These are phyloP conservation scores for Saturnia pavonia DNA, from an alignment of 2,888 invertebrate genomes.

Conservation along the genomic window DNA sequence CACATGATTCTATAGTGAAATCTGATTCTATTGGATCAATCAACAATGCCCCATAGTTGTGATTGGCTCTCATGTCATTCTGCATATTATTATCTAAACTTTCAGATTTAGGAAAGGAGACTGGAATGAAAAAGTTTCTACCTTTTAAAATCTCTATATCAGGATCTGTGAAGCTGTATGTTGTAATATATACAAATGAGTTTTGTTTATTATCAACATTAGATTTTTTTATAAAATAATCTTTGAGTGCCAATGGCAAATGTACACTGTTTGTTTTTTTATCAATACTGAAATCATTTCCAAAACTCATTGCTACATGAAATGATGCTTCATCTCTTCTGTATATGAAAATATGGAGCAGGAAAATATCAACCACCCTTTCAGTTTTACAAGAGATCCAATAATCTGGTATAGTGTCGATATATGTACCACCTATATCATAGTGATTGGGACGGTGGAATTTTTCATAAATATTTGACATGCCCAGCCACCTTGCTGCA, in stretches of 20 bases:
- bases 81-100: conserved; percentile 37
- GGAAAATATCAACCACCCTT: conserved; percentile 51
- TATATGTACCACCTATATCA: conserved; percentile 69
- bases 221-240: conserved; percentile 43
- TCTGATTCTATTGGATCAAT: conserved; percentile 63
- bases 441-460: conserved; percentile 63
- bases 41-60: conserved; percentile 59
- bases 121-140: conserved; percentile 55
- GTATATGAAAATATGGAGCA: conserved; percentile 64
- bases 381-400: conserved; percentile 66
- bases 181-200: conserved; percentile 50
- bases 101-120: conserved; percentile 44
- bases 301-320: conserved; percentile 48
- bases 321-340: conserved; percentile 53
- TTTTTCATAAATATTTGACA: conserved; percentile 62
- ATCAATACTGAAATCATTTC: conserved; percentile 47
- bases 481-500: conserved; percentile 60
- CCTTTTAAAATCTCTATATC: conserved; percentile 61
- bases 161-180: conserved; percentile 57
- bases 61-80: conserved; percentile 46
- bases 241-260: conserved; percentile 45
- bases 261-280: conserved; percentile 50
- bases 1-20: conserved; percentile 66
- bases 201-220: conserved; percentile 17
- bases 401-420: conserved; percentile 57